A percentile compares a stretch with the other conserved stretches of the same genome.
Evolutionary conservation across 2,888 invertebrate genomes (phyloP).

Genomic region (Caenorhabditis sp.): DNA sequence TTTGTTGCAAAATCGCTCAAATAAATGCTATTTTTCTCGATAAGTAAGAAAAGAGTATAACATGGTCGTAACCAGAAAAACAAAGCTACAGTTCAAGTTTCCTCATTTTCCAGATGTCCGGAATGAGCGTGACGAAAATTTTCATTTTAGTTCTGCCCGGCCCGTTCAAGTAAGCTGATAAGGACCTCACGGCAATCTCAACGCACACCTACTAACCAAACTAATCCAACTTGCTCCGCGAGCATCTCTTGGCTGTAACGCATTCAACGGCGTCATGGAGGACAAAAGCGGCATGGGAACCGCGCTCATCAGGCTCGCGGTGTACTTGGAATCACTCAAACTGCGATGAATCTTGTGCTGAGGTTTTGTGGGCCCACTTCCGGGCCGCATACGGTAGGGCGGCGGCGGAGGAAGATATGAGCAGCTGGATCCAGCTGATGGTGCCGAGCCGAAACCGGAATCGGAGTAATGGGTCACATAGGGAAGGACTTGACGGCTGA

Average conservation of each 20-base stretch:
- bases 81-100: too few relatives aligned
- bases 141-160: too few relatives aligned
- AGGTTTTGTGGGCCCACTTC: slow-evolving; percentile 36
- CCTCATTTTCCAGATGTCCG: too few relatives aligned
- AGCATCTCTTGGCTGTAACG: slow-evolving; percentile 38
- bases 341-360: slow-evolving; percentile 74
- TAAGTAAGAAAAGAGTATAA: too few relatives aligned
- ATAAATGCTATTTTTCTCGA: too few relatives aligned
- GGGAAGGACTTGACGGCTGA: slow-evolving; percentile 68
- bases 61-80: too few relatives aligned
- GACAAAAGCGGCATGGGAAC: slow-evolving; percentile 36
- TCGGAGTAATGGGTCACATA: slow-evolving; percentile 77
- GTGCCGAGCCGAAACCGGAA: slow-evolving; percentile 76
- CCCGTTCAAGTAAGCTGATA: not conserved
- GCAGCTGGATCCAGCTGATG: slow-evolving; percentile 72
- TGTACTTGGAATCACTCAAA: slow-evolving; percentile 74
- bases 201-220: slow-evolving; percentile 54
- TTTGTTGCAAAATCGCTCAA: too few relatives aligned
- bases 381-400: slow-evolving; percentile 68
- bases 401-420: slow-evolving; percentile 78
- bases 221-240: slow-evolving; percentile 58
- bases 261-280: slow-evolving; percentile 47
- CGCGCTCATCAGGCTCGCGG: slow-evolving; percentile 45
- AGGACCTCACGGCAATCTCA: not conserved
- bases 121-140: too few relatives aligned